phyloP scores from a whole-genome alignment of 2,797 vertebrate species.

The Peromyscus eremicus region DNA sequence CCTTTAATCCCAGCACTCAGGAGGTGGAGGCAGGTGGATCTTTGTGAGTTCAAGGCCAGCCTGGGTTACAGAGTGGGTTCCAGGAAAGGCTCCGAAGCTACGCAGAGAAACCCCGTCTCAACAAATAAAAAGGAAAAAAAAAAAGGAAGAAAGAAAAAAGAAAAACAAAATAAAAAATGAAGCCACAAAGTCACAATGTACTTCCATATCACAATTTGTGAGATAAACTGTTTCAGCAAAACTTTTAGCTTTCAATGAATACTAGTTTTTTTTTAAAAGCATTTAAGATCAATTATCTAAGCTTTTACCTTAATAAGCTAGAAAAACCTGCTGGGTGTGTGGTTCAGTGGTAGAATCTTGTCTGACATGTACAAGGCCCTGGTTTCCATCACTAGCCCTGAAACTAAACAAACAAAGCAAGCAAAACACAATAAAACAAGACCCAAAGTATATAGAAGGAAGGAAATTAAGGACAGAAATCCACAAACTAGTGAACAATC shows the following conservation, averaged over 20 bases:
- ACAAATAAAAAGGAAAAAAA: too few species aligned
- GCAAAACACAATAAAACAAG: neutral
- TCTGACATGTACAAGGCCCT: neutral
- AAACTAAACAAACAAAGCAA: neutral
- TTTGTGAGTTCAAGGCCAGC: too few species aligned
- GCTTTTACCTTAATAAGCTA: neutral
- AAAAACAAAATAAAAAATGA: neutral
- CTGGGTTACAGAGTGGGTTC: too few species aligned
- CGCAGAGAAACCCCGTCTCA: too few species aligned
- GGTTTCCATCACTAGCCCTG: neutral
- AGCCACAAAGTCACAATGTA: neutral
- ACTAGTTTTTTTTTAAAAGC: neutral
- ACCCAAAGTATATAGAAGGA: neutral
- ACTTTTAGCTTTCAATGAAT: neutral
- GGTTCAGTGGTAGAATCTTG: neutral
- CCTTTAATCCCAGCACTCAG: too few species aligned
- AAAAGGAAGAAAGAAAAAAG: rapidly evolving
- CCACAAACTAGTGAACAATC: neutral
- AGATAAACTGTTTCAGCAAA: neutral
- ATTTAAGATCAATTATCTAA: too few species aligned
- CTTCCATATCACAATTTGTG: neutral
- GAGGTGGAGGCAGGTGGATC: too few species aligned
- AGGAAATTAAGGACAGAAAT: neutral
- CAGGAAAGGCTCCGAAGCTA: too few species aligned
- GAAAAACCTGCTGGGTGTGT: neutral